Conservation (phyloP, 2,797 vertebrate genomes). For the Sebastiscus albofasciatus region DNA sequence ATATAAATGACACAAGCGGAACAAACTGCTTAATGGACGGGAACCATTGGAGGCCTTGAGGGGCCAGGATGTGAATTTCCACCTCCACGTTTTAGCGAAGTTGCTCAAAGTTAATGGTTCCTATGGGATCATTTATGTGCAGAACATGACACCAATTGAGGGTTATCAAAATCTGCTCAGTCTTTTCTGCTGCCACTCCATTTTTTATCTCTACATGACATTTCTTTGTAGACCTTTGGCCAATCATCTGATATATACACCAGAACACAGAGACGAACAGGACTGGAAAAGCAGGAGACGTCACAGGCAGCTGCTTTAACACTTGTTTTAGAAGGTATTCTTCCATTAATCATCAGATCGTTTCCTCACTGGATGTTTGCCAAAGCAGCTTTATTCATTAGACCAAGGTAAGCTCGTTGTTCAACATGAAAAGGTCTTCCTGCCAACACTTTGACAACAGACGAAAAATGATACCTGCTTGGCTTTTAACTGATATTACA, state of each 20-base stretch:
- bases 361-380: not conserved
- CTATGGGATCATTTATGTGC: not conserved
- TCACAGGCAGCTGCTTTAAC: not conserved
- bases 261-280: not conserved
- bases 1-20: not conserved
- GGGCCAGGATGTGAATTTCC: not conserved
- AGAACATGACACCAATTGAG: not conserved
- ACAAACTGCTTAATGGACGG: constrained; percentile 13
- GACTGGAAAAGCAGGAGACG: not conserved
- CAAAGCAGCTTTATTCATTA: not conserved
- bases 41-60: not conserved
- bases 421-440: not conserved
- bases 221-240: not conserved
- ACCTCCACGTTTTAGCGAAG: not conserved
- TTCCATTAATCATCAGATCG: not conserved
- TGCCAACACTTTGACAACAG: not conserved
- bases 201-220: not conserved
- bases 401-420: not conserved
- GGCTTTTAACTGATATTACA: not conserved
- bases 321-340: not conserved
- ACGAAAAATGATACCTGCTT: not conserved
- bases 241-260: not conserved
- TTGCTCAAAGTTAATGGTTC: not conserved
- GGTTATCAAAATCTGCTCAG: not conserved
- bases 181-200: not conserved